A percentile compares a stretch with the other conserved stretches of the same genome.
Conservation (phyloP, 1,140 invertebrate genomes). For the Leptinotarsa undecemlineata region DNA sequence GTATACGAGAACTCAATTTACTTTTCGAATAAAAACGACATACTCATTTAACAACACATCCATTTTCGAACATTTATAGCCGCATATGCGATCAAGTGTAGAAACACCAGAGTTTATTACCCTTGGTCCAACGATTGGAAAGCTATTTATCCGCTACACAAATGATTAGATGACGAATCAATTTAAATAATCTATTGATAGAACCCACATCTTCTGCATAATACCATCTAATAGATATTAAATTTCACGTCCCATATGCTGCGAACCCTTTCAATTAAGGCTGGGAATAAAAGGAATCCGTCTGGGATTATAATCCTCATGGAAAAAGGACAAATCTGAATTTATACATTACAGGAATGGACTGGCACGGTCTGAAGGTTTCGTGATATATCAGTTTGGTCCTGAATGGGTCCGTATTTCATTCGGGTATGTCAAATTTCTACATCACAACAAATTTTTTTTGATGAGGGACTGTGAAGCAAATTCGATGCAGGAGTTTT, state of each 20-base stretch:
- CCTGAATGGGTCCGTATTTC: too few relatives aligned
- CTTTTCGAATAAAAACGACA: neutral
- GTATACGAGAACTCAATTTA: neutral
- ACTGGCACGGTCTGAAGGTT: too few relatives aligned
- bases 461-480: too few relatives aligned
- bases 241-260: conserved; percentile 6
- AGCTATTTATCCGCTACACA: neutral
- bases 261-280: neutral
- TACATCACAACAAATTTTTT: too few relatives aligned
- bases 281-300: neutral
- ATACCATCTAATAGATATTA: neutral
- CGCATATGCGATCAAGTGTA: neutral
- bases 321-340: too few relatives aligned
- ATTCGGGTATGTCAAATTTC: too few relatives aligned
- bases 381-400: too few relatives aligned
- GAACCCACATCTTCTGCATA: neutral
- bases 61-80: neutral
- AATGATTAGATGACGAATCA: neutral
- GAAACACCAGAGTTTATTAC: conserved; percentile 1
- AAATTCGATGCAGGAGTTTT: too few relatives aligned
- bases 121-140: neutral
- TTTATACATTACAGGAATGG: too few relatives aligned
- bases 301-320: neutral
- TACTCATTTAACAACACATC: conserved; percentile 3
- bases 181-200: neutral